Evolutionary conservation across 2,888 invertebrate genomes (phyloP), one percentile per base, ranked within the genome.

Genomic region (Tachystola acroxantha): DNA sequence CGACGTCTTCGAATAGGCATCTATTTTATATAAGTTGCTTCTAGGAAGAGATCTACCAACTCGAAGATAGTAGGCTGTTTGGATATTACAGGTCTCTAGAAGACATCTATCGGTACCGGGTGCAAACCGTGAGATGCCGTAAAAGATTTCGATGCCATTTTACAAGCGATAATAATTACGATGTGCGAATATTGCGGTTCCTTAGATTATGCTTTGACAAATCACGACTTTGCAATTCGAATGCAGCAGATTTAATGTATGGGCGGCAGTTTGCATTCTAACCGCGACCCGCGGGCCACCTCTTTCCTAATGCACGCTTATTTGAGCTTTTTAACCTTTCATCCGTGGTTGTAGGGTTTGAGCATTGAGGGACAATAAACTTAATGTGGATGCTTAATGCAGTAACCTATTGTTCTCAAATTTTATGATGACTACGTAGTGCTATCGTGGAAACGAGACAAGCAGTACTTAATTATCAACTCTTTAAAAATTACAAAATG

Each of bases 241-340:
- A 85, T 85, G 84, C 75, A 81, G 80, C 76, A 78, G 75, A 85
- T 85, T 84, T 84, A 86, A 85, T 84, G 84, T 86, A 85, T 85
- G 86, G 84, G 85, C 84, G 86, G 85, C 75, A 84, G 82, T 84
- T 86, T 85, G 85, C 86, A 85, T 85, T 86, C 80, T 85, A 82
- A 74, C 82, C 74, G 79, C 85, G 85, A 85, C 86, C 85, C 71
- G 68, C 70, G 69, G 81, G 82, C 81, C 84, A 82, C 85, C 85
- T 86, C 85, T 85, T 86, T 84, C 85, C 84, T 86, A 86, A 86
- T 86, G 81, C 84, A 80, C 76, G 85, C 84, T 85, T 84, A 86
- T 85, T 86, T 82, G 75, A 84, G 85, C 85, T 85, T 85, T 86
- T 86, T 85, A 85, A 85, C 85, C 85, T 85, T 85, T 84, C 80